Percentiles rank a stretch among this genome's conserved stretches.
Evolutionary conservation across 2,888 invertebrate genomes (phyloP).

Genomic region (Dioctria rufipes): DNA sequence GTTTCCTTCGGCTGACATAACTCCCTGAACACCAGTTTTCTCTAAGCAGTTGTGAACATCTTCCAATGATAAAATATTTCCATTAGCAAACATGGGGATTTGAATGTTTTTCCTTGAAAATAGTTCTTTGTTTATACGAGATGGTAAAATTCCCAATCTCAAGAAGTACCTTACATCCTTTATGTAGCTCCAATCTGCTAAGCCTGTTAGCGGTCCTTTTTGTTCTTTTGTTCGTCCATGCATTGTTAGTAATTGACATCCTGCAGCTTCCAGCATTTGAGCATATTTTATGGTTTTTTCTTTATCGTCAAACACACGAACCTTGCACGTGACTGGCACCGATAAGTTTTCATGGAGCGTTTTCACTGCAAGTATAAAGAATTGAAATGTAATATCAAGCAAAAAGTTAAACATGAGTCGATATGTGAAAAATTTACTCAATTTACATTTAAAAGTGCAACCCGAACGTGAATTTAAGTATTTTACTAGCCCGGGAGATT

Average conservation of each 20-base stretch:
- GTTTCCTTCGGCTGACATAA: constrained; percentile 96
- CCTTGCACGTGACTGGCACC: constrained; percentile 97
- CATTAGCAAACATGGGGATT: constrained; percentile 97
- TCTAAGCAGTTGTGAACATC: constrained; percentile 89
- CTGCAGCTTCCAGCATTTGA: constrained; percentile 93
- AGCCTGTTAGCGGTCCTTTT: constrained; percentile 94
- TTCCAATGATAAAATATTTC: constrained; percentile 93
- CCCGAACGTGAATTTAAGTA: too few relatives aligned
- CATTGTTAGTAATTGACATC: constrained; percentile 92
- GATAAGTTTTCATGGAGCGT: constrained; percentile 79
- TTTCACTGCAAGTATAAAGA: constrained; percentile 75
- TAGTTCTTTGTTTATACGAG: neutral
- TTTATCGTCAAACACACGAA: constrained; percentile 89
- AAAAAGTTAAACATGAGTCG: too few relatives aligned
- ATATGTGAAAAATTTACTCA: too few relatives aligned
- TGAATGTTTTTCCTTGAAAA: constrained; percentile 81
- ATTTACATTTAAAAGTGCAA: too few relatives aligned
- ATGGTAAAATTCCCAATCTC: neutral
- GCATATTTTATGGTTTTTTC: constrained; percentile 93
- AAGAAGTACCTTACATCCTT: constrained; percentile 85
- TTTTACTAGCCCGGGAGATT: too few relatives aligned
- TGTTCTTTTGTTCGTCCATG: constrained; percentile 97
- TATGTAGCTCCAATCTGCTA: constrained; percentile 95
- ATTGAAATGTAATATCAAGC: too few relatives aligned
- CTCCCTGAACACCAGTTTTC: constrained; percentile 88